A percentile compares a stretch with the other conserved stretches of the same genome.
These are phyloP conservation scores for Anguilla megastoma DNA, from an alignment of 2,797 vertebrate species.

Conservation along the genomic window DNA sequence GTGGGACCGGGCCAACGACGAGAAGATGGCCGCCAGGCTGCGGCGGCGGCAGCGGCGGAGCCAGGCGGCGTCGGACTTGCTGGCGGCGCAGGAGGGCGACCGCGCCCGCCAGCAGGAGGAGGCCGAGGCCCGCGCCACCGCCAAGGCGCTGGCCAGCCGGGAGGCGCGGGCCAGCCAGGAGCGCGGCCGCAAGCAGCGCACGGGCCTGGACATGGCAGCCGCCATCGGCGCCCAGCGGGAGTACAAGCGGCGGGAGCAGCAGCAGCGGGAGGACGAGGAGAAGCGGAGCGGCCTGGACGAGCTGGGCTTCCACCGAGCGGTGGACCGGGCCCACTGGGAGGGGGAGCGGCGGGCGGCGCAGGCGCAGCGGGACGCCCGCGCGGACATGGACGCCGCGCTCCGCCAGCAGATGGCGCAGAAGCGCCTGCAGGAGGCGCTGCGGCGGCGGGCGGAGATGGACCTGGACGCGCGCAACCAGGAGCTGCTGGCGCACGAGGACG, in stretches of 20 bases:
- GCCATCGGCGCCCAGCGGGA: not conserved
- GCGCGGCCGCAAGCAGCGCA: not conserved
- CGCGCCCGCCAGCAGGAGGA: not conserved
- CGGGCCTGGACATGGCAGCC: not conserved
- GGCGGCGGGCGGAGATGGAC: not conserved
- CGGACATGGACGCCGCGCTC: not conserved
- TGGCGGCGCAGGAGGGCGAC: not conserved
- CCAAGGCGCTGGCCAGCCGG: not conserved
- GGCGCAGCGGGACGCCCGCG: not conserved
- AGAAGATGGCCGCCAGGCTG: not conserved
- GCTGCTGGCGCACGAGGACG: not conserved
- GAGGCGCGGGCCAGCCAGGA: not conserved
- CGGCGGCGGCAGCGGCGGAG: not conserved
- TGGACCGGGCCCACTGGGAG: not conserved
- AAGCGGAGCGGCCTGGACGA: not conserved
- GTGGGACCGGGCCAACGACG: not conserved
- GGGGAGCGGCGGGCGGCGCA: not conserved
- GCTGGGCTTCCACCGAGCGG: not conserved
- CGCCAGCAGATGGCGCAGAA: not conserved
- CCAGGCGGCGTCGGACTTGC: not conserved
- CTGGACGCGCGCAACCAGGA: not conserved
- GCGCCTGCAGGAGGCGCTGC: not conserved
- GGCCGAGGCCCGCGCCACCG: not conserved
- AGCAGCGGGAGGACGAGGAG: not conserved
- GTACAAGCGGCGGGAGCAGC: not conserved